Conservation (phyloP, 2,888 invertebrate species). For the Trichopoda pennipes region DNA sequence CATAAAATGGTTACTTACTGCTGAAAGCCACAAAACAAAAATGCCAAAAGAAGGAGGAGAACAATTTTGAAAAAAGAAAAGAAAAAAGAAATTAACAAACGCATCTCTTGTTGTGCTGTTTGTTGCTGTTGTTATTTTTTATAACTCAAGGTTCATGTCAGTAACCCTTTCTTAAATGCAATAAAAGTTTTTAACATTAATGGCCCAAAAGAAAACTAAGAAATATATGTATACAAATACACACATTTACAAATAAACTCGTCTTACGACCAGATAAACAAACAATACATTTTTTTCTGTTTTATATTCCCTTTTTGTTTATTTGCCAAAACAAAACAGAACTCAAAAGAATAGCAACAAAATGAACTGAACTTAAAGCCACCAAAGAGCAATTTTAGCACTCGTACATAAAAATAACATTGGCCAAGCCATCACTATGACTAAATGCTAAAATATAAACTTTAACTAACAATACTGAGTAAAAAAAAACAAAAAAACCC, state of each 20-base stretch:
- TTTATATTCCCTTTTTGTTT: conserved; percentile 4
- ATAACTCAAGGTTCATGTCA: conserved; percentile 70
- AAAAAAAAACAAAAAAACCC: conserved; percentile 5
- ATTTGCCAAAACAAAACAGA: conserved; percentile 53
- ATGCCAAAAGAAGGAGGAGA: conserved; percentile 22
- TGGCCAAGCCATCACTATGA: conserved; percentile 48
- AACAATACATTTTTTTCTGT: conserved; percentile 28
- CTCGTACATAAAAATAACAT: conserved; percentile 27
- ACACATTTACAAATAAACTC: conserved; percentile 31
- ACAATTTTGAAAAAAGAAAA: neutral
- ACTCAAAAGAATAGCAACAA: conserved; percentile 41
- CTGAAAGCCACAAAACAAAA: conserved; percentile 3
- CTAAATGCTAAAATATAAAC: conserved; percentile 55
- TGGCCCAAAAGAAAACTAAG: conserved; percentile 50
- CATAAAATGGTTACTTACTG: conserved; percentile 31
- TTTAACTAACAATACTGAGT: conserved; percentile 32
- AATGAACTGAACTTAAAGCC: conserved; percentile 44
- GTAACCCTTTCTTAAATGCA: conserved; percentile 67
- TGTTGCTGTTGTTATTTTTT: conserved; percentile 22
- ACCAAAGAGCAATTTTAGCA: conserved; percentile 37
- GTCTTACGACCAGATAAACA: conserved; percentile 47
- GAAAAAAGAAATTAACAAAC: conserved; percentile 48
- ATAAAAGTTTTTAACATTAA: conserved; percentile 62
- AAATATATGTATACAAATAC: conserved; percentile 7
- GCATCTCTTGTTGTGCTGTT: conserved; percentile 31